Conservation (phyloP, 2,113 vertebrate species). For the Nycticorax nycticorax region DNA sequence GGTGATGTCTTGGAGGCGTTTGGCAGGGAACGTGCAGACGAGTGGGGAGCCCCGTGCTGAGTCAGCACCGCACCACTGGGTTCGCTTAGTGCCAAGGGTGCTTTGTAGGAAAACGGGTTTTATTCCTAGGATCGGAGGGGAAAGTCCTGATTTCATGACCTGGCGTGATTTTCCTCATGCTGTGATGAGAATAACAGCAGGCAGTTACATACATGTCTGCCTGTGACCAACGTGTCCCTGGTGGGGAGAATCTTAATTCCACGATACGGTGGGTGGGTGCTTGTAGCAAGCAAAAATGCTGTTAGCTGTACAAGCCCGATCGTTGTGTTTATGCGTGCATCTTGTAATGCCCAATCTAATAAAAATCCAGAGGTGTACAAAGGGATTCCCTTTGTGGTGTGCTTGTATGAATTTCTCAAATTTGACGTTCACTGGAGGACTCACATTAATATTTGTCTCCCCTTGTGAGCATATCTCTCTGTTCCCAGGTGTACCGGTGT, state of each 20-base stretch:
- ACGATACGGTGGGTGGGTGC: neutral
- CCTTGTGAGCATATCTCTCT: neutral
- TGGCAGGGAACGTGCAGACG: neutral
- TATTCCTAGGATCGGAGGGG: neutral
- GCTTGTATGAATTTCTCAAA: neutral
- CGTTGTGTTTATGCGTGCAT: fast-evolving
- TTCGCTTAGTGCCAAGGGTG: neutral
- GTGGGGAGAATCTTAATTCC: neutral
- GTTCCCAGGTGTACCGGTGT: neutral
- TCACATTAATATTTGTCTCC: neutral
- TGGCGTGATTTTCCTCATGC: neutral
- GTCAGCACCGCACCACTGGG: neutral
- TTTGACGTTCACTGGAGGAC: neutral
- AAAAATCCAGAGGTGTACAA: neutral
- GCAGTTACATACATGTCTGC: neutral
- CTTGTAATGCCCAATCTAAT: neutral
- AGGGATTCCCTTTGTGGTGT: neutral
- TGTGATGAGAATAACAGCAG: neutral
- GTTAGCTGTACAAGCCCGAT: neutral
- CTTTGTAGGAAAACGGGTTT: neutral
- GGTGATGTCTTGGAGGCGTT: neutral
- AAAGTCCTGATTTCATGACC: neutral
- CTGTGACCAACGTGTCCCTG: neutral
- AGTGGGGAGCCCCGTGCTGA: neutral
- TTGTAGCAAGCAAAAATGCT: neutral